Evolutionary conservation across 2,888 invertebrate species (phyloP), one percentile per base, ranked within the genome.

Genomic region (Coremacera marginata): DNA sequence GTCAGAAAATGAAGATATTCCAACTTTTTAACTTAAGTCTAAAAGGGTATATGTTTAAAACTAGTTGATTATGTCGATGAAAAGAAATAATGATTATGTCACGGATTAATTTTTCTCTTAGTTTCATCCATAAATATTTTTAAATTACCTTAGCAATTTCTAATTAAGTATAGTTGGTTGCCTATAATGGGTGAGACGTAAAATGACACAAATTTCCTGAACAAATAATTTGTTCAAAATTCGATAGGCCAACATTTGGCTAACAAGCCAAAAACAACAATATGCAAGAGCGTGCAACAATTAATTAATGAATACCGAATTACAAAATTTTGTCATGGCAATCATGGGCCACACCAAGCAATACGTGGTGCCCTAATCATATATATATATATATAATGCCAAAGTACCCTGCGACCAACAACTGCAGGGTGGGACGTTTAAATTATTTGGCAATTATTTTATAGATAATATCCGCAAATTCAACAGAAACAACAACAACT

Each of bases 361-460:
- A 25, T 22, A 51, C 44, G 3, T 60, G 22, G 1, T 44, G 9
- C 57, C 57, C 22, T 60, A 60, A 60, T 37, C 44, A 55, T 22
- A 55, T n/a, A n/a, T n/a, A n/a, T n/a, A n/a, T n/a, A n/a, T n/a
- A n/a, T 57, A 37, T 44, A 14, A 57, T 57, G 27, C 9, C 14
- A 11, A 22, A 31, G 14, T 9, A 31, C 37, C 51, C 25, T 9
- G 68, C 16, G 9, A 16, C 22, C 22, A 5, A 31, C 67, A 37
- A 0, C 44, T 22, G 51, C 2, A 70, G 31, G n/a, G 51, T 27
- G 7, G 27, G 19, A 25, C 8, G n/a, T 5, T 34, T 63, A 73
- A 73, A 73, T 63, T 63, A 63, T 65, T 73, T 63, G 27, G 51
- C 73, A 73, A 73, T 73, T 73, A 73, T 60, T 73, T 70, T 31